phyloP scores from a whole-genome alignment of 2,797 vertebrate genomes.

The Coccyzus lansbergi region DNA sequence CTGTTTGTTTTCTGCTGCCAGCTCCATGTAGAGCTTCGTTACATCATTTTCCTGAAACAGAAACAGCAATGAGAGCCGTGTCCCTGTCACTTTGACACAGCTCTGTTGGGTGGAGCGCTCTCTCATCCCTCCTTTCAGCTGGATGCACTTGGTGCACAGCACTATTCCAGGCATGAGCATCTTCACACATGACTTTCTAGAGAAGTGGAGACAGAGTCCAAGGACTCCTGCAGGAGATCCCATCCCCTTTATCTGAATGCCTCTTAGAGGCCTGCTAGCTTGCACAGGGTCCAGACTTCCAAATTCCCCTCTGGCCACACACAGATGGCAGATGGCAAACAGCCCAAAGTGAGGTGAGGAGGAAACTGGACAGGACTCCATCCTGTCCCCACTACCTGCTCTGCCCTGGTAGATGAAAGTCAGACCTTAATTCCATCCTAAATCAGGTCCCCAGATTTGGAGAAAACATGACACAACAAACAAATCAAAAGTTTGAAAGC shows the following conservation, averaged over 20 bases:
- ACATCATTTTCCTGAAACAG: conserved; percentile 86
- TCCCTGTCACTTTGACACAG: not conserved
- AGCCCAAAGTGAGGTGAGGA: not conserved
- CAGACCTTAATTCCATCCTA: not conserved
- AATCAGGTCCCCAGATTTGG: not conserved
- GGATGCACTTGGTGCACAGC: not conserved
- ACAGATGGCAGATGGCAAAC: not conserved
- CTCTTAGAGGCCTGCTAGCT: not conserved
- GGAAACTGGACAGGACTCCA: not conserved
- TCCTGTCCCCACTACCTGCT: not conserved
- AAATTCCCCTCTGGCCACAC: not conserved
- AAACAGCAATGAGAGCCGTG: not conserved
- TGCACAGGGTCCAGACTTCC: not conserved
- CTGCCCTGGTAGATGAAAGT: not conserved
- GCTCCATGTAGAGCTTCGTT: conserved; percentile 83
- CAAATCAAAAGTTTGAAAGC: not conserved
- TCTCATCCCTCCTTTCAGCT: not conserved
- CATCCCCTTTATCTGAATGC: not conserved
- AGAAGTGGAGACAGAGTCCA: not conserved
- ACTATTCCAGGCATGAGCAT: not conserved
- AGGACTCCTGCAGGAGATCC: not conserved
- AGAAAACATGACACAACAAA: not conserved
- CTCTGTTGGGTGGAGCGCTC: not conserved
- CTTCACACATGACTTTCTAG: not conserved
- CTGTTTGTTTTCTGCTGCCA: conserved; percentile 83